phyloP scores from a whole-genome alignment of 2,888 invertebrate species.

The Rhagium mordax region DNA sequence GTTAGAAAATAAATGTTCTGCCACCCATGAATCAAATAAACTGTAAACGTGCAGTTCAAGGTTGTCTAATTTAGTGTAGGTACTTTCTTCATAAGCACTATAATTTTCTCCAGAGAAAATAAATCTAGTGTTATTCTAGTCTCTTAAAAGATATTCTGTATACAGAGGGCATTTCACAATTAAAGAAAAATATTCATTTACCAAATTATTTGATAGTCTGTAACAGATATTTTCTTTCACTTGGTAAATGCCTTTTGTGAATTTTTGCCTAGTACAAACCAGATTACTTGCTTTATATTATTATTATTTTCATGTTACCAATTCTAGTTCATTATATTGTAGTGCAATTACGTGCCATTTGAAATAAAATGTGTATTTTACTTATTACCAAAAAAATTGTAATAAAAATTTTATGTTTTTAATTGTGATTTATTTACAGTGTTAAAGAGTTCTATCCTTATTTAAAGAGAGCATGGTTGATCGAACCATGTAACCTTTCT shows the following conservation, averaged over 20 bases:
- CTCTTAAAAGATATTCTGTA: background rate
- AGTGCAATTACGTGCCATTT: conserved; percentile 35
- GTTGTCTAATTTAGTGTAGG: no score
- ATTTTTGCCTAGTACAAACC: conserved; percentile 7
- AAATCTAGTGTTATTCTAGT: conserved; percentile 2
- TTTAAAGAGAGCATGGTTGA: no score
- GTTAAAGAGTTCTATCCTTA: no score
- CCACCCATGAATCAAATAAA: no score
- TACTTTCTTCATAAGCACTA: background rate
- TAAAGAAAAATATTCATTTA: background rate
- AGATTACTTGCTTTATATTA: conserved; percentile 18
- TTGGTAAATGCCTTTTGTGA: no score
- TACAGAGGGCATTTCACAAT: background rate
- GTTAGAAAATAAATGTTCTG: no score
- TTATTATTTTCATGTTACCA: conserved; percentile 41
- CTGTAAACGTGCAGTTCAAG: no score
- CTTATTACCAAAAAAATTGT: background rate
- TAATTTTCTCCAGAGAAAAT: background rate
- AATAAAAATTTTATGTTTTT: background rate
- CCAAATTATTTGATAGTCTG: background rate
- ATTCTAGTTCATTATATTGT: conserved; percentile 35
- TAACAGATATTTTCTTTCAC: no score
- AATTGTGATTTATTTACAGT: background rate
- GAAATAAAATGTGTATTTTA: conserved; percentile 5
- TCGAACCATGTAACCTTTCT: no score